phyloP scores from a whole-genome alignment of 2,888 invertebrate species.

The Rugalucina vietnamica region DNA sequence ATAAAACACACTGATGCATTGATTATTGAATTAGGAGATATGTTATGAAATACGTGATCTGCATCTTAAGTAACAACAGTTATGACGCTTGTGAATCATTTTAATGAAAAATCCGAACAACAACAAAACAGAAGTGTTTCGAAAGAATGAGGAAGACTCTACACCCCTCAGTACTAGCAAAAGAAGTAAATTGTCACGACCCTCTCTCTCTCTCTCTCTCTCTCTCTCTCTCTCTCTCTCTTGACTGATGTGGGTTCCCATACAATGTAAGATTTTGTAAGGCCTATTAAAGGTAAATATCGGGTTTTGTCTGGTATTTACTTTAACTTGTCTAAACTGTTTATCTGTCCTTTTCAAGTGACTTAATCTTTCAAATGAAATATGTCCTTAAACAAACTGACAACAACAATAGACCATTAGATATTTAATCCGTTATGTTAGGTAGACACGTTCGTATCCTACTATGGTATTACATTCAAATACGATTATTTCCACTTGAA shows the following conservation, averaged over 20 bases:
- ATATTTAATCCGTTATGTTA: background rate
- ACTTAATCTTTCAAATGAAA: conserved; percentile 9
- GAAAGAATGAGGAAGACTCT: too few species aligned
- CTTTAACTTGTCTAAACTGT: background rate
- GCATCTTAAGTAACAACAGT: too few species aligned
- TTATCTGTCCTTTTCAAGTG: conserved; percentile 10
- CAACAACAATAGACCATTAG: conserved; percentile 1
- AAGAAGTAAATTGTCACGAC: background rate
- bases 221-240: conserved; percentile 5
- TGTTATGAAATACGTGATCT: too few species aligned
- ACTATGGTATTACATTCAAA: too few species aligned
- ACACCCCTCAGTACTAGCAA: background rate
- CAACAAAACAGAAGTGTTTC: too few species aligned
- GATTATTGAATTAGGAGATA: too few species aligned
- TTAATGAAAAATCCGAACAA: too few species aligned
- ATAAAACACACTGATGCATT: too few species aligned
- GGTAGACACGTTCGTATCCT: background rate
- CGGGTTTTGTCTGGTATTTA: background rate
- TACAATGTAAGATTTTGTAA: too few species aligned
- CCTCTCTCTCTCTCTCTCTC: conserved; percentile 19
- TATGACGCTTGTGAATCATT: too few species aligned
- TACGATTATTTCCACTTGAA: too few species aligned
- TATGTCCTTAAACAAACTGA: conserved; percentile 11
- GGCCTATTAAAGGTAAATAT: too few species aligned
- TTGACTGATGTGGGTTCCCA: background rate